These are phyloP conservation scores for Eilema caniola DNA, from an alignment of 2,888 invertebrate genomes.

Conservation along the genomic window DNA sequence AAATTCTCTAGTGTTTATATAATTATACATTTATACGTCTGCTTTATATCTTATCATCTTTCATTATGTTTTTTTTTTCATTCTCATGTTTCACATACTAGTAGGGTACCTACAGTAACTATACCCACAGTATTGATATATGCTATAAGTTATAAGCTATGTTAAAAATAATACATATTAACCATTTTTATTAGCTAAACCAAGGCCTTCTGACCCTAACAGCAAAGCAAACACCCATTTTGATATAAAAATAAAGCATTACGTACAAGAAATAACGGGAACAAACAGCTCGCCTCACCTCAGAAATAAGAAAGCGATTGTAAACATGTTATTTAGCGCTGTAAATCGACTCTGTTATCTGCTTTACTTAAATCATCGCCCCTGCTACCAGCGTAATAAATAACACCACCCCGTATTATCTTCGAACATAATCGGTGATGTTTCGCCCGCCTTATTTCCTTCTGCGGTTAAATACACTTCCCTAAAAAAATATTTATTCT, in stretches of 20 bases:
- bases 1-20: neutral
- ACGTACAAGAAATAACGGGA: slow-evolving; percentile 23
- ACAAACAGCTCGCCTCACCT: slow-evolving; percentile 28
- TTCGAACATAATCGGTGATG: slow-evolving; percentile 77
- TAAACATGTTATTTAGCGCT: slow-evolving; percentile 75
- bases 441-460: slow-evolving; percentile 78
- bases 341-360: slow-evolving; percentile 78
- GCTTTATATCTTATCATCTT: no score
- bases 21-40: no score
- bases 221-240: slow-evolving; percentile 26
- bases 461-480: slow-evolving; percentile 74
- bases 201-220: slow-evolving; percentile 13
- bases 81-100: no score
- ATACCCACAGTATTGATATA: no score
- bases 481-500: slow-evolving; percentile 75
- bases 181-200: slow-evolving; percentile 3
- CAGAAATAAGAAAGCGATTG: slow-evolving; percentile 64
- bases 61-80: no score
- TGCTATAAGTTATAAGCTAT: neutral
- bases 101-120: no score
- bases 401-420: slow-evolving; percentile 74
- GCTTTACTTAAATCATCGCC: slow-evolving; percentile 81
- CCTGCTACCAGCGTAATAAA: slow-evolving; percentile 78
- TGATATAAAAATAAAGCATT: slow-evolving; percentile 26
- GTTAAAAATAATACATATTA: neutral